phyloP scores from a whole-genome alignment of 1,140 invertebrate species.

The Drosophila bocki region DNA sequence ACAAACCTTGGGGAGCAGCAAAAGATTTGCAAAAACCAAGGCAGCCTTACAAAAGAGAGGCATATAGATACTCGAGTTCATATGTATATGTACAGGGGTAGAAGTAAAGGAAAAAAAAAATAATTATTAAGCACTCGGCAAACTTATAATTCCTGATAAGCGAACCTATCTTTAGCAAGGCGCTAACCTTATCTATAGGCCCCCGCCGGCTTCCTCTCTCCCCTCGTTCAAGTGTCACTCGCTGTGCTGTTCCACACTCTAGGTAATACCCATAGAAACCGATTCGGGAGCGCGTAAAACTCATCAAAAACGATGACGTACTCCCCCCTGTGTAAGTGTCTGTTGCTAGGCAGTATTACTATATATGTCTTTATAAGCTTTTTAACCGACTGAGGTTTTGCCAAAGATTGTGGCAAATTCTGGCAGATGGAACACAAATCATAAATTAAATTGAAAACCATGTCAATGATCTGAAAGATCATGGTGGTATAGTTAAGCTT shows the following conservation, averaged over 20 bases:
- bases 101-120: constrained; percentile 15
- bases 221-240: constrained; percentile 8
- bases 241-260: constrained; percentile 36
- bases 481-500: not conserved
- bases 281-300: constrained; percentile 19
- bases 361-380: not conserved
- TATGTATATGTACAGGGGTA: constrained; percentile 11
- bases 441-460: not conserved
- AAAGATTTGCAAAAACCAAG: constrained; percentile 28
- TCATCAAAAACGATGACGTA: constrained; percentile 35
- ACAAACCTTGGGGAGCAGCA: constrained; percentile 23
- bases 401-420: constrained; percentile 8
- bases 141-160: constrained; percentile 72
- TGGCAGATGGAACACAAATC: constrained; percentile 5
- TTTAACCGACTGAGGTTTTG: not conserved
- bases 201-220: constrained; percentile 4
- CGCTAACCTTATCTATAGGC: constrained; percentile 58
- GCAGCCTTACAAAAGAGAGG: not conserved
- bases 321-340: constrained; percentile 14
- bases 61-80: not conserved
- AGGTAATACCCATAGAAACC: constrained; percentile 54
- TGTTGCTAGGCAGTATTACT: constrained; percentile 35
- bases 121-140: constrained; percentile 63
- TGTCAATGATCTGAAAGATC: not conserved
- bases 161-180: constrained; percentile 52